phyloP scores from a whole-genome alignment of 2,797 vertebrate species.

The Streptopelia turtur region DNA sequence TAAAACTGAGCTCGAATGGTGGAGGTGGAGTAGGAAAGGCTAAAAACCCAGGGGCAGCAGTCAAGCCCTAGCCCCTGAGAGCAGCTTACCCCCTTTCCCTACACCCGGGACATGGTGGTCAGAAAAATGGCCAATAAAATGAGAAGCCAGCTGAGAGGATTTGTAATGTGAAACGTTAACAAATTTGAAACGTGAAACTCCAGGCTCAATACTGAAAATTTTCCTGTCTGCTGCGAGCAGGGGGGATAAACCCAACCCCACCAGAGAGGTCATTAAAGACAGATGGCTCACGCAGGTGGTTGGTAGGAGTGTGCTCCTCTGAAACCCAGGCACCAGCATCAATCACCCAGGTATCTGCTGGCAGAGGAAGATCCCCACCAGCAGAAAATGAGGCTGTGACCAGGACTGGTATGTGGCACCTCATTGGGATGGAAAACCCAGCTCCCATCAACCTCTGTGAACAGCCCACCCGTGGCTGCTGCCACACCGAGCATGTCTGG shows the following conservation, averaged over 20 bases:
- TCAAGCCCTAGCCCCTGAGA: fast-evolving
- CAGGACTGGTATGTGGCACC: background rate
- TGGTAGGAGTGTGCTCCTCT: fast-evolving
- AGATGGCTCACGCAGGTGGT: background rate
- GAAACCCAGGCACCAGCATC: background rate
- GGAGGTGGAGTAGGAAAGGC: background rate
- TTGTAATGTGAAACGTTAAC: background rate
- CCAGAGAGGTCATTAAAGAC: background rate
- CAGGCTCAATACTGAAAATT: background rate
- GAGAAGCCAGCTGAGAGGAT: slow-evolving; percentile 7
- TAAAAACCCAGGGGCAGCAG: background rate
- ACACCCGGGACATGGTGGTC: background rate
- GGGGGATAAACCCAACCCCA: fast-evolving
- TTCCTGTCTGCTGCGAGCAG: background rate
- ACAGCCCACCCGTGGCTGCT: background rate
- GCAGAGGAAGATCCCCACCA: background rate
- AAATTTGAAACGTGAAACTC: too few relatives aligned
- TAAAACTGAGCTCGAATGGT: background rate
- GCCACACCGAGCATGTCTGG: fast-evolving
- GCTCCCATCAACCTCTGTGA: fast-evolving
- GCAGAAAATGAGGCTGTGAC: background rate
- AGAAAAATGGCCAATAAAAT: slow-evolving; percentile 13
- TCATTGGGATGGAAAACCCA: fast-evolving
- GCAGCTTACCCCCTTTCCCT: background rate
- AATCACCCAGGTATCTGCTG: background rate